Evolutionary conservation across 2,797 vertebrate genomes (phyloP).

Genomic region (Melanotaenia trifasciata): DNA sequence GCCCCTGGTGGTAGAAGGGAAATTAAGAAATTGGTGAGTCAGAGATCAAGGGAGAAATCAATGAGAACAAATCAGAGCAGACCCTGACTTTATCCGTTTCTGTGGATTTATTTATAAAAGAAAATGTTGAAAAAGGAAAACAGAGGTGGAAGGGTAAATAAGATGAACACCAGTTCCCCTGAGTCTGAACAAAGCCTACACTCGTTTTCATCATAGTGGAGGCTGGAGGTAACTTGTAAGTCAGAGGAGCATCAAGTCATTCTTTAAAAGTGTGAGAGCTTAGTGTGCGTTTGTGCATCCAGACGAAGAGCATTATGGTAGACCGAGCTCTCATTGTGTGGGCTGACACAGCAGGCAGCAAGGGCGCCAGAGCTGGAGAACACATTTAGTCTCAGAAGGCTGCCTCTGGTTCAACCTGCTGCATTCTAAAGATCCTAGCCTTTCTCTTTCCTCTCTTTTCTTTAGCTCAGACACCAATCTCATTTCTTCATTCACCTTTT

Average conservation of each 20-base stretch:
- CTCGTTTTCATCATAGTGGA: conserved; percentile 56
- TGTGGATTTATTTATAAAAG: conserved; percentile 26
- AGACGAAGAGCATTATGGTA: conserved; percentile 47
- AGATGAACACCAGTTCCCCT: conserved; percentile 15
- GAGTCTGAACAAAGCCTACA: conserved; percentile 44
- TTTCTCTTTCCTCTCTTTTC: conserved; percentile 1
- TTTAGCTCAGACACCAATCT: background rate
- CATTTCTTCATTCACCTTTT: background rate
- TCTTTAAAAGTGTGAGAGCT: conserved; percentile 28
- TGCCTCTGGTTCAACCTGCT: conserved; percentile 66
- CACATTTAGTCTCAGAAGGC: conserved; percentile 68
- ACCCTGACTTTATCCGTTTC: conserved; percentile 10
- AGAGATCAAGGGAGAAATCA: conserved; percentile 4
- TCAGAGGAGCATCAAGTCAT: conserved; percentile 39
- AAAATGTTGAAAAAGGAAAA: background rate
- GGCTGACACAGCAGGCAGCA: conserved; percentile 52
- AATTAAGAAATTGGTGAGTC: background rate
- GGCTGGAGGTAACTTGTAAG: conserved; percentile 52
- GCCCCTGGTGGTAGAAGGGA: conserved; percentile 3
- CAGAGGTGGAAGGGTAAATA: conserved; percentile 6
- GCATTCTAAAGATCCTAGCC: conserved; percentile 48
- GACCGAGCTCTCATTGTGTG: conserved; percentile 67
- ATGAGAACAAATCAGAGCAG: conserved; percentile 17
- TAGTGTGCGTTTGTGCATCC: conserved; percentile 38
- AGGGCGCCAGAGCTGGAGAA: conserved; percentile 58